Base-by-base conservation (phyloP, 2,113 vertebrate species). In the Cheilinus undulatus region DNA sequence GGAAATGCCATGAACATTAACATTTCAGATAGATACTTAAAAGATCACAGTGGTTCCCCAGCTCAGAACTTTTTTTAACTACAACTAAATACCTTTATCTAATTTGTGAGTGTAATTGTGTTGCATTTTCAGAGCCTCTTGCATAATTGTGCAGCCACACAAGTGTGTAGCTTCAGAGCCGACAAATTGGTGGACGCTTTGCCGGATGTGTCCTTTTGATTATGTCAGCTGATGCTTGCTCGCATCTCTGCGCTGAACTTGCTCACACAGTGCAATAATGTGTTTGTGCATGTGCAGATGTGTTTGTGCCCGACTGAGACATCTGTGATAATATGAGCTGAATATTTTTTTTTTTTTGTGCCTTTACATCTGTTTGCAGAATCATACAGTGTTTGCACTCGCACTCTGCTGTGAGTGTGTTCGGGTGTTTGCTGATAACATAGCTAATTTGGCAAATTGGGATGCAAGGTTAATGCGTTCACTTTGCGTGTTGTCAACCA, bases 361-460 rank as follows among this genome's bases (percentile, higher is more conserved):
- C 17, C 5, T 17, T 42, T 42, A 75, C 77, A 70, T 86, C 73
- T 85, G 65, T 80, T 66, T 69, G 54, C 20, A 64, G 30, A 79
- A 59, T 51, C 64, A 70, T 62, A 58, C 36, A 69, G 11, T 72
- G 15, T 78, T 11, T 76, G 63, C 32, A 42, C 23, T 61, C 76
- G 15, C 59, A 42, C 42, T 61, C 20, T 36, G 40, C 13, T 43
- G 76, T 51, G 32, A 36, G 26, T 28, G 36, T 66, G 59, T 69
- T 20, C 52, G 52, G 9, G 20, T 52, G 56, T 60, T 63, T 73
- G 66, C 26, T 56, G 36, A 69, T 67, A 51, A 65, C 64, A 36
- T 36, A 8, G 20, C 20, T 56, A 50, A 61, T 57, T 5, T 20
- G 32, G 61, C 54, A 56, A 56, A 58, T 65, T 69, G 11, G 17